Percentiles rank a stretch among this genome's conserved stretches.
These are phyloP conservation scores for Acronicta leporina DNA, from an alignment of 2,888 invertebrate species.

Conservation along the genomic window DNA sequence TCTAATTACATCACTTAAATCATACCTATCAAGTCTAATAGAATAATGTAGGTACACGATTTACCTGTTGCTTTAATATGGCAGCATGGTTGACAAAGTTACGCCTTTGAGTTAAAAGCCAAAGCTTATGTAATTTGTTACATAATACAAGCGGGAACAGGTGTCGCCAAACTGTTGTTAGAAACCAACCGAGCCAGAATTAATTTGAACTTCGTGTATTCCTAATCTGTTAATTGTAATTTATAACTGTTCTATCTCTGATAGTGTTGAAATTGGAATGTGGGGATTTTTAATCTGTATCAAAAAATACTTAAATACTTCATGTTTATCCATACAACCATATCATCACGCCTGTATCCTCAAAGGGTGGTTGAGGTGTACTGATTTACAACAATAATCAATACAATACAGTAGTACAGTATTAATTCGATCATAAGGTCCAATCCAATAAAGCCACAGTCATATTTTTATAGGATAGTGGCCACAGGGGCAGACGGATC, in stretches of 20 bases:
- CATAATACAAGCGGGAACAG: slow-evolving; percentile 63
- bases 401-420: too few species aligned
- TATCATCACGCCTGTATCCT: too few species aligned
- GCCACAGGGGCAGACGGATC: too few species aligned
- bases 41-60: slow-evolving; percentile 53
- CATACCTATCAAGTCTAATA: slow-evolving; percentile 46
- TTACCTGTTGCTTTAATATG: slow-evolving; percentile 61
- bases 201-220: slow-evolving; percentile 53
- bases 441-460: too few species aligned
- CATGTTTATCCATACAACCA: too few species aligned
- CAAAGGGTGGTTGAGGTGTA: too few species aligned
- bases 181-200: slow-evolving; percentile 55
- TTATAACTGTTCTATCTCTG: slow-evolving; percentile 16
- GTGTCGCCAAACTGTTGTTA: slow-evolving; percentile 60
- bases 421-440: too few species aligned
- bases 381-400: too few species aligned
- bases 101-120: slow-evolving; percentile 64
- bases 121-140: slow-evolving; percentile 62
- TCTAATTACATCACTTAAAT: slow-evolving; percentile 37
- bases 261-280: slow-evolving; percentile 5
- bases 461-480: too few species aligned
- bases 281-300: too few species aligned
- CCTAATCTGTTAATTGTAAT: slow-evolving; percentile 51
- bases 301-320: too few species aligned
- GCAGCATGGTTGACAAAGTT: slow-evolving; percentile 50